Conservation (phyloP, 2,113 vertebrate genomes). For the Eclectus roratus region DNA sequence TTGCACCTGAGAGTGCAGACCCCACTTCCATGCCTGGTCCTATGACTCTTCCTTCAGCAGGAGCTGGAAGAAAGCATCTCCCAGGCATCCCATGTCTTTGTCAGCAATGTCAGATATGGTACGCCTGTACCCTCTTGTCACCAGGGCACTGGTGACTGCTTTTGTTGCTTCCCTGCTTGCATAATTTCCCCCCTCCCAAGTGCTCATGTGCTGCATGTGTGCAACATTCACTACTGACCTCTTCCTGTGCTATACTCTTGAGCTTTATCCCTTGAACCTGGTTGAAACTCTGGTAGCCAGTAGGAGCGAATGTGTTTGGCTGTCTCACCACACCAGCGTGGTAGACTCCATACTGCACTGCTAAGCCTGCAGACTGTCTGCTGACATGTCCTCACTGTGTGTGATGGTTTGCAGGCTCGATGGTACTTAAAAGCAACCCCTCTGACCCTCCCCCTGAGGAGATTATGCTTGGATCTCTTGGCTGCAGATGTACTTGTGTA, state of each 20-base stretch:
- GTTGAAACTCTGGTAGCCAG: neutral
- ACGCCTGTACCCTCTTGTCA: neutral
- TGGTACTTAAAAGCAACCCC: neutral
- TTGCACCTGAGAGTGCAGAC: neutral
- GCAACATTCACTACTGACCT: neutral
- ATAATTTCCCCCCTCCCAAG: neutral
- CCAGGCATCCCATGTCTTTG: neutral
- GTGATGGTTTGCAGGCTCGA: neutral
- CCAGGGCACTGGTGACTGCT: neutral
- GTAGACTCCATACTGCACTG: neutral
- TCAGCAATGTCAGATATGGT: neutral
- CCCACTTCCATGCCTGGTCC: fast-evolving
- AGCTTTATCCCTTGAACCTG: neutral
- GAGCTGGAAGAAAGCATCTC: neutral
- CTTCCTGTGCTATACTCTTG: neutral
- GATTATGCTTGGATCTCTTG: neutral
- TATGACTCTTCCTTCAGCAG: neutral
- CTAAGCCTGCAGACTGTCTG: neutral
- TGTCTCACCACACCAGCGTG: neutral
- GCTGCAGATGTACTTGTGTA: neutral
- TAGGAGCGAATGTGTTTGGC: neutral
- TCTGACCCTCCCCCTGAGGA: neutral
- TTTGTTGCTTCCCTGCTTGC: neutral
- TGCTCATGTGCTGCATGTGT: neutral
- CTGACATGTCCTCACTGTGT: neutral